phyloP scores from a whole-genome alignment of 2,888 invertebrate species.

The Torymus texanus region DNA sequence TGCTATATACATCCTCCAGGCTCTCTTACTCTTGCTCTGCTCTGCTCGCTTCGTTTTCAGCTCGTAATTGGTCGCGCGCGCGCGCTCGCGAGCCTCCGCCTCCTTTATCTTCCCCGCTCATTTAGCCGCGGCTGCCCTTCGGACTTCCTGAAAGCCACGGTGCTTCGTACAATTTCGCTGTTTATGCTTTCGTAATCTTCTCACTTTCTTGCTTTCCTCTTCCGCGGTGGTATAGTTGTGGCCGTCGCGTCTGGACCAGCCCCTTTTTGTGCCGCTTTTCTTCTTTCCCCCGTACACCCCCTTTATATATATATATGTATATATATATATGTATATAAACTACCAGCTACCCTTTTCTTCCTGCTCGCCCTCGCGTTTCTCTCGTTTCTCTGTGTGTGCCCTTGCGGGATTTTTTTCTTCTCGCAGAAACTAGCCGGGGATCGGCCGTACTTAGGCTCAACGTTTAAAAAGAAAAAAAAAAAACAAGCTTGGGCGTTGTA shows the following conservation, averaged over 20 bases:
- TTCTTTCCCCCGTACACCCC: neutral
- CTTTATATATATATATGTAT: too few species aligned
- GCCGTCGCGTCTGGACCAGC: conserved; percentile 1
- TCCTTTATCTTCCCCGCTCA: conserved; percentile 31
- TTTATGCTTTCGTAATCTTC: conserved; percentile 53
- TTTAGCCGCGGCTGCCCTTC: conserved; percentile 30
- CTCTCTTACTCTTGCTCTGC: neutral
- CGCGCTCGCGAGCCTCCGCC: conserved; percentile 7
- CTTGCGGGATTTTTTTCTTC: neutral
- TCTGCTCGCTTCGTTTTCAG: conserved; percentile 20
- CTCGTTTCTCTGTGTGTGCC: neutral
- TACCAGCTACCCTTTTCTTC: neutral
- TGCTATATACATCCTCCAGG: neutral
- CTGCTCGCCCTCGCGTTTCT: neutral
- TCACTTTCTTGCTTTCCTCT: conserved; percentile 45
- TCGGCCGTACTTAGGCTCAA: neutral
- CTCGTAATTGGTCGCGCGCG: conserved; percentile 50
- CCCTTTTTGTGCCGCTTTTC: neutral
- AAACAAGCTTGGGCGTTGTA: conserved; percentile 14
- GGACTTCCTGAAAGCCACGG: conserved; percentile 42
- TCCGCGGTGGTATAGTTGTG: neutral
- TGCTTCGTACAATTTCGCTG: conserved; percentile 44
- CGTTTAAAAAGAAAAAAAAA: conserved; percentile 12
- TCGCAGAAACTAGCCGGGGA: neutral
- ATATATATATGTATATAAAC: too few species aligned